Evolutionary conservation across 2,797 vertebrate species (phyloP).

Genomic region (Chiloscyllium punctatum): DNA sequence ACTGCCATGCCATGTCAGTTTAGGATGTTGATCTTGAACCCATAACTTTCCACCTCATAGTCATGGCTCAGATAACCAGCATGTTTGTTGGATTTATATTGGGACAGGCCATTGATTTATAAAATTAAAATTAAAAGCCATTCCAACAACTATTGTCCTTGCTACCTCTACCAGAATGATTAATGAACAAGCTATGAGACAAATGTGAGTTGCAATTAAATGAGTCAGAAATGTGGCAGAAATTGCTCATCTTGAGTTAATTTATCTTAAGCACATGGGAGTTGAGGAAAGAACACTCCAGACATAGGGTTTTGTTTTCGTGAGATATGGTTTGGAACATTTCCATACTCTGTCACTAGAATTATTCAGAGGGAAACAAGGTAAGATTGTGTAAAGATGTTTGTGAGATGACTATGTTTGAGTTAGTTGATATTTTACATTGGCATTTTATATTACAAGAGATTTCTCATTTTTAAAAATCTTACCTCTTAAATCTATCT

Average conservation of each 20-base stretch:
- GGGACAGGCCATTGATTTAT: not conserved
- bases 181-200: not conserved
- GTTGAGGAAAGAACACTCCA: not conserved
- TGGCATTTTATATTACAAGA: not conserved
- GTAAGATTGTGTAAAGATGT: not conserved
- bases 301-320: not conserved
- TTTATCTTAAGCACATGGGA: not conserved
- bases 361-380: not conserved
- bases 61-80: not conserved
- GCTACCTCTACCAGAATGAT: not conserved
- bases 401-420: not conserved
- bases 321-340: constrained; percentile 21
- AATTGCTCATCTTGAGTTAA: not conserved
- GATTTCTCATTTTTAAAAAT: not conserved
- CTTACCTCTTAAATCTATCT: not conserved
- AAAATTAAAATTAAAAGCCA: not conserved
- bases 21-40: too few species aligned
- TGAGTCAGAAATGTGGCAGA: not conserved
- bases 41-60: not conserved
- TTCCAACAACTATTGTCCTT: not conserved
- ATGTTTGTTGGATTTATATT: not conserved
- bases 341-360: not conserved
- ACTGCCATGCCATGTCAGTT: too few species aligned
- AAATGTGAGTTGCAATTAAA: not conserved
- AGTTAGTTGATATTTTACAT: not conserved